These are phyloP conservation scores for Amniataba percoides DNA, from an alignment of 2,797 vertebrate genomes.

Conservation along the genomic window DNA sequence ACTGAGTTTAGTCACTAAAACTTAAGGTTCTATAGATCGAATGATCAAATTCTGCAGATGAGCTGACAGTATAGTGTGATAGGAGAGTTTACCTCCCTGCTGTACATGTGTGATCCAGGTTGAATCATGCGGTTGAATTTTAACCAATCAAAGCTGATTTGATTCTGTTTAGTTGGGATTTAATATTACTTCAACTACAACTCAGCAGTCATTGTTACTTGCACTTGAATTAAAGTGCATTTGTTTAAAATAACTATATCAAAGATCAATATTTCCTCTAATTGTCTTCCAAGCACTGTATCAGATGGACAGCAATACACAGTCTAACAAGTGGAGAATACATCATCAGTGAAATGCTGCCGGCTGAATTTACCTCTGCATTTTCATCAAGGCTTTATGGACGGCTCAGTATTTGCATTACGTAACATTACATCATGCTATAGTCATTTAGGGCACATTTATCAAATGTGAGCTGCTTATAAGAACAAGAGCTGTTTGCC, in stretches of 20 bases:
- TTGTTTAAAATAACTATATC: not conserved
- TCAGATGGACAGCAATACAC: not conserved
- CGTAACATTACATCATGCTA: not conserved
- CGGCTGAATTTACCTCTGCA: too few species aligned
- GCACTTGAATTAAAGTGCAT: not conserved
- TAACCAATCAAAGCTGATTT: too few species aligned
- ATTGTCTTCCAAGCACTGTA: not conserved
- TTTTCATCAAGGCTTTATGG: not conserved
- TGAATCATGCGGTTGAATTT: too few species aligned
- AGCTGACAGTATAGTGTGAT: too few species aligned
- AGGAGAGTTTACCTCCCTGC: too few species aligned
- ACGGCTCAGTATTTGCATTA: not conserved
- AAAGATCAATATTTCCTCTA: not conserved
- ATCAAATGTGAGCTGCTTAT: not conserved
- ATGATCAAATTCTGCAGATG: too few species aligned
- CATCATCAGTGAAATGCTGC: not conserved
- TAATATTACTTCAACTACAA: too few species aligned
- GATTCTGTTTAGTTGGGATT: too few species aligned
- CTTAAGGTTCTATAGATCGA: too few species aligned
- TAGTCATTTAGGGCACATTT: not conserved
- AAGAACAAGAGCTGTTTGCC: not conserved
- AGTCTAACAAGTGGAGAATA: not conserved
- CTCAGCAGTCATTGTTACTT: not conserved
- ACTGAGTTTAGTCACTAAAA: not conserved
- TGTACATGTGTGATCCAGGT: too few species aligned